Evolutionary conservation across 2,888 invertebrate genomes (phyloP).

Genomic region (Campoplex nolae): DNA sequence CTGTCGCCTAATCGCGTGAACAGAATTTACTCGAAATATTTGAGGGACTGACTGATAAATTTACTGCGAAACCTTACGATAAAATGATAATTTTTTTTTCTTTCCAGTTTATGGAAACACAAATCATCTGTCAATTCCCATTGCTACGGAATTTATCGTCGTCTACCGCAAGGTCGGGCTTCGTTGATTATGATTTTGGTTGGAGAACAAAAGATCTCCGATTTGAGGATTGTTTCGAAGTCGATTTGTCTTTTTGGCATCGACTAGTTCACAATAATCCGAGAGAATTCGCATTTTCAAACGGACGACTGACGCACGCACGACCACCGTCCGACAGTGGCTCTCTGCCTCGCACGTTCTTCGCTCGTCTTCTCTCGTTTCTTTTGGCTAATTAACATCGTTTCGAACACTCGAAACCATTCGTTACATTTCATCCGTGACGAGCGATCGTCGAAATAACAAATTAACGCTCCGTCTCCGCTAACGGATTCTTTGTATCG

Average conservation of each 20-base stretch:
- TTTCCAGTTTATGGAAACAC: neutral
- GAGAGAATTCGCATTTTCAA: constrained; percentile 1
- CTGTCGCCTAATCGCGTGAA: neutral
- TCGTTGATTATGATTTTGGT: too few species aligned
- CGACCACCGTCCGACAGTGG: constrained; percentile 17
- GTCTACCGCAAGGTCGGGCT: too few species aligned
- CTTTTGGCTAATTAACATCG: constrained; percentile 52
- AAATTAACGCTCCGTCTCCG: constrained; percentile 25
- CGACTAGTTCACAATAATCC: constrained; percentile 29
- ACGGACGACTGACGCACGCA: neutral
- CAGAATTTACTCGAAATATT: neutral
- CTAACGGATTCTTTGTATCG: neutral
- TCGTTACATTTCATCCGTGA: constrained; percentile 30
- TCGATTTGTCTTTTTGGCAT: neutral
- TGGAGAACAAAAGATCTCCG: neutral
- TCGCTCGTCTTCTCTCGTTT: constrained; percentile 4
- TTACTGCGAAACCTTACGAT: neutral
- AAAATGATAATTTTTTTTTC: neutral
- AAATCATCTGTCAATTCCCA: neutral
- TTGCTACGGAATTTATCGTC: neutral
- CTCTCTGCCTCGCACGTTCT: constrained; percentile 7
- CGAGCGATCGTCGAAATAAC: constrained; percentile 22
- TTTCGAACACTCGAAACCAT: constrained; percentile 17
- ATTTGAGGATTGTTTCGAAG: neutral
- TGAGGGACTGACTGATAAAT: neutral